phyloP scores from a whole-genome alignment of 2,888 invertebrate species.

The Cinara cedri region DNA sequence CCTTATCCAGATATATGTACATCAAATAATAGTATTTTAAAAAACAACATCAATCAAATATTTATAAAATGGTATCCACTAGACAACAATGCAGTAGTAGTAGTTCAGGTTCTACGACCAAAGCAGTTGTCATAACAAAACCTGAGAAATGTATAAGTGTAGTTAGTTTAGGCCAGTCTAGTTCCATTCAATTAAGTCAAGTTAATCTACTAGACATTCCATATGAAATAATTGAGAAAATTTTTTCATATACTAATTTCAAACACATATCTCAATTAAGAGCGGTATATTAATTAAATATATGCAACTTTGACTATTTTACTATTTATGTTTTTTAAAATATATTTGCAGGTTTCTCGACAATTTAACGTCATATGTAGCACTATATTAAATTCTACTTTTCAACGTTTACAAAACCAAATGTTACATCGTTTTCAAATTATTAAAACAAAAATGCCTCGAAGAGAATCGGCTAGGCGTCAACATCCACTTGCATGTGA shows the following conservation, averaged over 20 bases:
- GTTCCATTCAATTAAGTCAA: slow-evolving; percentile 24
- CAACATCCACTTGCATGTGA: slow-evolving; percentile 90
- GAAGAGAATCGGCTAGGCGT: slow-evolving; percentile 86
- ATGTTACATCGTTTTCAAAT: slow-evolving; percentile 80
- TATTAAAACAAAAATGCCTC: slow-evolving; percentile 89
- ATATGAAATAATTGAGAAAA: slow-evolving; percentile 79
- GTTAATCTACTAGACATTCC: slow-evolving; percentile 74
- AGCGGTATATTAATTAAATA: slow-evolving; percentile 70
- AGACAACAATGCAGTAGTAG: slow-evolving; percentile 69
- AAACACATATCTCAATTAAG: slow-evolving; percentile 80
- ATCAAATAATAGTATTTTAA: not conserved
- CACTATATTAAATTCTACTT: slow-evolving; percentile 80
- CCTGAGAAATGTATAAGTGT: slow-evolving; percentile 28
- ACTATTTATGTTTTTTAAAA: slow-evolving; percentile 13
- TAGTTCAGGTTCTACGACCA: slow-evolving; percentile 49
- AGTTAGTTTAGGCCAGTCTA: slow-evolving; percentile 16
- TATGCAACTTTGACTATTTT: slow-evolving; percentile 34
- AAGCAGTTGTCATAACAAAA: slow-evolving; percentile 37
- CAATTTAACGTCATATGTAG: slow-evolving; percentile 82
- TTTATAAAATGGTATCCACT: slow-evolving; percentile 65
- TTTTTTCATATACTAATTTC: slow-evolving; percentile 76
- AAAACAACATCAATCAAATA: not conserved
- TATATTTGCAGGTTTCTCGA: slow-evolving; percentile 73
- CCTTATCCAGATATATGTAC: not conserved
- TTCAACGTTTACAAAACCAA: slow-evolving; percentile 82